Evolutionary conservation across 2,113 vertebrate species (phyloP), one percentile per base, ranked within the genome.

Genomic region (Emydocephalus ijimae): DNA sequence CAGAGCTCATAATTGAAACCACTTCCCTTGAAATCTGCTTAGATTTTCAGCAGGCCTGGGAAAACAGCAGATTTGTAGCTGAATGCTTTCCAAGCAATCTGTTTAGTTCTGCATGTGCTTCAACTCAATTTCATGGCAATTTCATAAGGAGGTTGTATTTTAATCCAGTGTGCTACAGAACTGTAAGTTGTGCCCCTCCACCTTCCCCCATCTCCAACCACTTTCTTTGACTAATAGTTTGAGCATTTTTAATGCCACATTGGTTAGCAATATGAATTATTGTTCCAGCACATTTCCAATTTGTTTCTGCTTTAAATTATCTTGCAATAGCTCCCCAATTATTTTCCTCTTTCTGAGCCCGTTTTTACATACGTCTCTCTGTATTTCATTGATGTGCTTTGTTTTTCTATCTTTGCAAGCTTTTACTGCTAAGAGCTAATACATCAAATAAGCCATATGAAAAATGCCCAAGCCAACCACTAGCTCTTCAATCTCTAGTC

Each of bases 1-100:
- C 45, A 94, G 87, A 96, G 64, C 24, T 96, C 96, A 96, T 96
- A 96, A 95, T 90, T 94, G 92, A 97, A 97, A 96, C 18, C 24
- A 23, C 21, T 94, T 96, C 93, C 85, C 94, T 95, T 96, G 93
- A 96, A 96, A 97, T 95, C 95, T 96, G 39, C 52, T 95, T 96
- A 95, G 93, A 96, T 94, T 97, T 96, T 87, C 95, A 54, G 21
- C 94, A 26, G 2, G 88, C 90, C 96, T 48, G 93, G 94, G 95
- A 92, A 95, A 95, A 94, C 14, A 95, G 91, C 15, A 93, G 54
- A 95, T 96, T 95, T 96, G 29, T 95, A 93, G 52, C 89, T 96
- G 94, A 97, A 95, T 93, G 93, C 87, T 95, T 97, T 96, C 96
- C 95, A 96, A 96, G 94, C 93, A 97, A 96, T 96, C 95, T 97